Evolutionary conservation across 1,140 invertebrate genomes (phyloP).

Genomic region (Pogonognathellus flavescens): DNA sequence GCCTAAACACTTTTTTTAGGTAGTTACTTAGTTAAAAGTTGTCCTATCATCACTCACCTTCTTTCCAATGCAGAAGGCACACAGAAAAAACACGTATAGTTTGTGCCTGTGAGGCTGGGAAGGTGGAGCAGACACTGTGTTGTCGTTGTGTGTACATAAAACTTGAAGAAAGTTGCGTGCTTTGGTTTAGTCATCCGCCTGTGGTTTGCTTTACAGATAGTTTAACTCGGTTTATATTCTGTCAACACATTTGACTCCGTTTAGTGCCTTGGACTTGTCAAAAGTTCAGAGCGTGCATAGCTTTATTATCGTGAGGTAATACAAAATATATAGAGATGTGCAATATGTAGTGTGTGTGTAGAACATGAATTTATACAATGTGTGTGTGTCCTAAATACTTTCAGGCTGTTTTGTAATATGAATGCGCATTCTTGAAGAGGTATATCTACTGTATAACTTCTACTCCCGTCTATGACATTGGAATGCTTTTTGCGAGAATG

Average conservation of each 20-base stretch:
- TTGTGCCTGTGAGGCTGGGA: not conserved
- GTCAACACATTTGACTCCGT: constrained; percentile 32
- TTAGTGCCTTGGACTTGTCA: not conserved
- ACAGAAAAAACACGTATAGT: not conserved
- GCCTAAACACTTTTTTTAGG: constrained; percentile 22
- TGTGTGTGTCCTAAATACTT: no score
- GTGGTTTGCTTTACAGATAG: constrained; percentile 26
- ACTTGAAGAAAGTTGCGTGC: constrained; percentile 30
- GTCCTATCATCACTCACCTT: constrained; percentile 22
- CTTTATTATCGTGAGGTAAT: no score
- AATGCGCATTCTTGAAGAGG: no score
- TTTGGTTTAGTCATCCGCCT: constrained; percentile 29
- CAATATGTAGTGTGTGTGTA: no score
- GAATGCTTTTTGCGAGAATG: no score
- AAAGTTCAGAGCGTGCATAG: no score
- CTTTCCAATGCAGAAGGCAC: not conserved
- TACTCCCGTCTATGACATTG: no score
- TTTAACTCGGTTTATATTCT: constrained; percentile 33
- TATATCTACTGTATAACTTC: no score
- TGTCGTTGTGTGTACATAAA: constrained; percentile 28
- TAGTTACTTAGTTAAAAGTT: constrained; percentile 27
- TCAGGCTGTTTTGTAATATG: no score
- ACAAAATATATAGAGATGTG: no score
- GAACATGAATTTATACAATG: no score
- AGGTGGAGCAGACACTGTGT: not conserved